phyloP scores from a whole-genome alignment of 2,888 invertebrate species.

The Chorisops tibialis region DNA sequence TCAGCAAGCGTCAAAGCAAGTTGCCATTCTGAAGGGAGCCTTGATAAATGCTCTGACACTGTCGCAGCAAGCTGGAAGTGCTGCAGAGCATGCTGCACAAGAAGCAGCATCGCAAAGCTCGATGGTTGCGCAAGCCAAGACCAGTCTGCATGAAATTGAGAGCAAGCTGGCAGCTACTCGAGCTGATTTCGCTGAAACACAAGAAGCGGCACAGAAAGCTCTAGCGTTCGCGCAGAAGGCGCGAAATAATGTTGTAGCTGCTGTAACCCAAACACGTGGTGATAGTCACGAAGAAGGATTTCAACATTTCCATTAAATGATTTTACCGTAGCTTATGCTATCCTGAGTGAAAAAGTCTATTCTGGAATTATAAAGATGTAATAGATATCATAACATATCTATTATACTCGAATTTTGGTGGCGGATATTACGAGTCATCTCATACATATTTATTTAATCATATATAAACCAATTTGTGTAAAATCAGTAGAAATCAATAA shows the following conservation, averaged over 20 bases:
- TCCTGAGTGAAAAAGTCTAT: no score
- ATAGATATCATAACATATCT: no score
- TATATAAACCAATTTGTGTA: no score
- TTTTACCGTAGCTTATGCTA: no score
- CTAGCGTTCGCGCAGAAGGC: slow-evolving; percentile 62
- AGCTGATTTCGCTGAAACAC: slow-evolving; percentile 68
- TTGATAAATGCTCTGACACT: slow-evolving; percentile 63
- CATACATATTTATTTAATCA: no score
- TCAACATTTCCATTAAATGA: no score
- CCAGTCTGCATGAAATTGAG: slow-evolving; percentile 60
- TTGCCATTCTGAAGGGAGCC: slow-evolving; percentile 64
- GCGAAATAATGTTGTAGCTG: slow-evolving; percentile 67
- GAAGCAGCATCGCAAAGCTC: slow-evolving; percentile 69
- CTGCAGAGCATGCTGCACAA: slow-evolving; percentile 67
- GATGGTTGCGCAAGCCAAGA: slow-evolving; percentile 70
- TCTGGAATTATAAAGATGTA: no score
- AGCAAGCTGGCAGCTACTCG: slow-evolving; percentile 65
- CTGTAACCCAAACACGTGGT: slow-evolving; percentile 56
- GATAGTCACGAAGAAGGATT: no score
- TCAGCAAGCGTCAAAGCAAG: slow-evolving; percentile 66
- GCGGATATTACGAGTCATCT: no score
- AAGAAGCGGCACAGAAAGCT: slow-evolving; percentile 64
- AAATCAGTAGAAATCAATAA: no score
- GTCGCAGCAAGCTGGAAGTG: slow-evolving; percentile 65
- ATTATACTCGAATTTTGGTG: no score